Conservation (phyloP, 1,140 invertebrate species). For the Drosophila willistoni region DNA sequence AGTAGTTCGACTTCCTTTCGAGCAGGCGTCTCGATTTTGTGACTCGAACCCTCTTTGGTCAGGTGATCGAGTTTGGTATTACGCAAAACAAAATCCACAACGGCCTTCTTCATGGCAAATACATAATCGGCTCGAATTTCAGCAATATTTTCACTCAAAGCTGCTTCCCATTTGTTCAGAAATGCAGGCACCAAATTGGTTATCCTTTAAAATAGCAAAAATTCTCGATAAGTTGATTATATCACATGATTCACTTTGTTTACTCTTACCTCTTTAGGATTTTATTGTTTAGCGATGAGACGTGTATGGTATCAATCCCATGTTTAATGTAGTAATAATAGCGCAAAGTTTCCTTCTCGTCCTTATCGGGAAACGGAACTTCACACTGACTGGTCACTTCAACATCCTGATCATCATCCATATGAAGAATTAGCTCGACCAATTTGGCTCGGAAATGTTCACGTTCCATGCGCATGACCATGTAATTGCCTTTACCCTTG, state of each 20-base stretch:
- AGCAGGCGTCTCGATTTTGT: constrained; percentile 83
- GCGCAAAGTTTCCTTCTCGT: constrained; percentile 89
- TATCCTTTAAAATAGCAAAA: constrained; percentile 63
- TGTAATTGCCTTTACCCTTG: constrained; percentile 54
- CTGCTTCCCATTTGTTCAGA: constrained; percentile 85
- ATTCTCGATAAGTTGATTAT: background rate
- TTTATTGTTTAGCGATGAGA: constrained; percentile 89
- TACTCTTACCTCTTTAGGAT: constrained; percentile 84
- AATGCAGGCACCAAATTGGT: constrained; percentile 84
- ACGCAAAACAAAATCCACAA: constrained; percentile 93
- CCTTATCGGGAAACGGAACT: constrained; percentile 84
- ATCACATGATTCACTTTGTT: background rate
- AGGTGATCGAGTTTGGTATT: constrained; percentile 85
- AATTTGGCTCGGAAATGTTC: constrained; percentile 92
- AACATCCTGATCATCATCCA: constrained; percentile 83
- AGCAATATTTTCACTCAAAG: constrained; percentile 85
- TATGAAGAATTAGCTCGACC: constrained; percentile 88
- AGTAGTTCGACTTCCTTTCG: constrained; percentile 85
- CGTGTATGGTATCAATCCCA: constrained; percentile 93
- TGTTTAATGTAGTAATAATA: constrained; percentile 96
- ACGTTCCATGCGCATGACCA: constrained; percentile 87
- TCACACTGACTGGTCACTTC: constrained; percentile 46
- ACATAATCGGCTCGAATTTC: constrained; percentile 92
- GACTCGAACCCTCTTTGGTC: constrained; percentile 72
- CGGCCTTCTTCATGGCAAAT: constrained; percentile 93